Conservation (phyloP, 2,888 invertebrate genomes). For the Dysmachus trigonus region DNA sequence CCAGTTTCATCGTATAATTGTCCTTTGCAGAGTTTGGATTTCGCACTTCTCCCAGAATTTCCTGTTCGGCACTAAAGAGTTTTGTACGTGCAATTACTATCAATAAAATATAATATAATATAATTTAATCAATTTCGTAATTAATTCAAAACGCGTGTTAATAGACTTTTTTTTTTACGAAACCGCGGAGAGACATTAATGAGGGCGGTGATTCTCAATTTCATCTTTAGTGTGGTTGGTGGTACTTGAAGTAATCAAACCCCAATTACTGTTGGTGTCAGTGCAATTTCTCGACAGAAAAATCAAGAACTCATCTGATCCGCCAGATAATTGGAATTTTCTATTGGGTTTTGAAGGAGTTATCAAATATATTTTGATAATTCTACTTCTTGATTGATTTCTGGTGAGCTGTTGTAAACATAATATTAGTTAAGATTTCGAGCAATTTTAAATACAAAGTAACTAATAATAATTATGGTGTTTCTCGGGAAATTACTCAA, state of each 20-base stretch:
- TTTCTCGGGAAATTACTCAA: no score
- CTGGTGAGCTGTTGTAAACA: neutral
- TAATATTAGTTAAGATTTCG: neutral
- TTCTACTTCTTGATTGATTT: neutral
- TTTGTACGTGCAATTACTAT: neutral
- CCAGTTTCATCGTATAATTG: neutral
- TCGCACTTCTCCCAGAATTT: neutral
- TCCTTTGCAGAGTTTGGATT: neutral
- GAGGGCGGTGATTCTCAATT: neutral
- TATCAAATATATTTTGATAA: neutral
- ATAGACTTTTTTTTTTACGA: neutral
- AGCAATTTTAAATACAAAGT: no score
- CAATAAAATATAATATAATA: no score
- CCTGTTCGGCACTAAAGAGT: neutral
- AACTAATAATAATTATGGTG: no score
- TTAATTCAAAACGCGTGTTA: neutral
- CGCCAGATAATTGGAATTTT: constrained; percentile 17
- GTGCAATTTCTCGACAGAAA: constrained; percentile 16
- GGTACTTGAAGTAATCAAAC: constrained; percentile 26
- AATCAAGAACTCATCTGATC: neutral
- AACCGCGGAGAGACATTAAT: neutral
- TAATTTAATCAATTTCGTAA: neutral
- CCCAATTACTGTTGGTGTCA: constrained; percentile 22
- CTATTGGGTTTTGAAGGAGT: neutral
- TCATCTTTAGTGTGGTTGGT: neutral